These are phyloP conservation scores for Ormia ochracea DNA, from an alignment of 2,888 invertebrate genomes.

Conservation along the genomic window DNA sequence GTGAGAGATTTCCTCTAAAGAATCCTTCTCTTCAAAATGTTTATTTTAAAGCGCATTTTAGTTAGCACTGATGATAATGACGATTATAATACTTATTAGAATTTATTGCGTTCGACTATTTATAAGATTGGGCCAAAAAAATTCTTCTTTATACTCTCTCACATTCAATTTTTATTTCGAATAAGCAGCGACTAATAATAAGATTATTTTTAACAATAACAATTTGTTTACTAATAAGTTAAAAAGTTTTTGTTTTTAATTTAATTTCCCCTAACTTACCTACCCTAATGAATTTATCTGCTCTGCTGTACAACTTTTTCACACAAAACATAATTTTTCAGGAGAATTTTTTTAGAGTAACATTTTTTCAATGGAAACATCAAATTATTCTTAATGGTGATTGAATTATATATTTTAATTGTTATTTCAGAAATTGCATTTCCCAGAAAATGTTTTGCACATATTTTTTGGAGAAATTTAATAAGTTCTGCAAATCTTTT, in stretches of 20 bases:
- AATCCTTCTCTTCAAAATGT: slow-evolving; percentile 11
- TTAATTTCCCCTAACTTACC: slow-evolving; percentile 57
- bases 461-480: too few species aligned
- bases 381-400: not conserved
- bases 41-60: slow-evolving; percentile 39
- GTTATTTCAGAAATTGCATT: too few species aligned
- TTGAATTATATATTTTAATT: too few species aligned
- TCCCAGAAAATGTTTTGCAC: too few species aligned
- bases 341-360: slow-evolving; percentile 16
- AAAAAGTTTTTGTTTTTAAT: slow-evolving; percentile 15
- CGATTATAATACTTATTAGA: not conserved
- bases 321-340: not conserved
- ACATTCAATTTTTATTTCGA: not conserved
- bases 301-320: not conserved
- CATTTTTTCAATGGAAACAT: not conserved
- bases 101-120: not conserved
- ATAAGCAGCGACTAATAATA: not conserved
- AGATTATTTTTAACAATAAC: not conserved
- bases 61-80: slow-evolving; percentile 8
- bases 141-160: not conserved
- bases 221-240: slow-evolving; percentile 32
- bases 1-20: not conserved
- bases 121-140: slow-evolving; percentile 35
- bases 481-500: too few species aligned
- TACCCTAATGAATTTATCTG: slow-evolving; percentile 59